These are phyloP conservation scores for Sebastes fasciatus DNA, from an alignment of 2,113 vertebrate species.

Conservation along the genomic window DNA sequence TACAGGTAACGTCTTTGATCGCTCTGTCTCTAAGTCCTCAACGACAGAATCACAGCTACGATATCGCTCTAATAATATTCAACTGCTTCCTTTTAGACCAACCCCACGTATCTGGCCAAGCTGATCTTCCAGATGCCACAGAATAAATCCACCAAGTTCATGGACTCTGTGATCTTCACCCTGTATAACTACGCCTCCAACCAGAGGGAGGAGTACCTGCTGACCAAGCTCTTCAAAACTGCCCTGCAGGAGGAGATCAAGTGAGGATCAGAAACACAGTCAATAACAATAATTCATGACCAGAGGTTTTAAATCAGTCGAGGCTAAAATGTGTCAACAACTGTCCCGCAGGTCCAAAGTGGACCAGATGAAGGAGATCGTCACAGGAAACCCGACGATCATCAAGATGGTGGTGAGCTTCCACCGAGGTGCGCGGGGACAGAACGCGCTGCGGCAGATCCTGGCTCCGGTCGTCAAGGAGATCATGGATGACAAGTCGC, in stretches of 20 bases:
- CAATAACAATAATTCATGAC: too few relatives aligned
- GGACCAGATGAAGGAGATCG: slow-evolving; percentile 97
- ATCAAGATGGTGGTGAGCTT: slow-evolving; percentile 99
- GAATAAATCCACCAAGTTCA: slow-evolving; percentile 99
- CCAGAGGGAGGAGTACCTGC: slow-evolving; percentile 96
- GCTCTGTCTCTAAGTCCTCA: background rate
- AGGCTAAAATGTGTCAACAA: too few relatives aligned
- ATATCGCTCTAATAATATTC: background rate
- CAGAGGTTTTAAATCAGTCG: background rate
- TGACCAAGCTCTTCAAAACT: slow-evolving; percentile 96
- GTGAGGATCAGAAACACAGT: slow-evolving; percentile 75
- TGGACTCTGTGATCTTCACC: slow-evolving; percentile 99
- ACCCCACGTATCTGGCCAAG: slow-evolving; percentile 97
- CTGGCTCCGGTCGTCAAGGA: slow-evolving; percentile 96
- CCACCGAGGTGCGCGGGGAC: slow-evolving; percentile 95
- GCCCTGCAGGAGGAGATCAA: slow-evolving; percentile 98
- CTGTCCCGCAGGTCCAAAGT: slow-evolving; percentile 91
- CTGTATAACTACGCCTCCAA: slow-evolving; percentile 98
- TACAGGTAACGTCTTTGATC: slow-evolving; percentile 86
- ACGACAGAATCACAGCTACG: background rate
- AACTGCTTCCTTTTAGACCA: slow-evolving; percentile 86
- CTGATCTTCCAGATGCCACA: slow-evolving; percentile 99
- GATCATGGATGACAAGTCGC: slow-evolving; percentile 96
- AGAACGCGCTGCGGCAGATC: slow-evolving; percentile 96
- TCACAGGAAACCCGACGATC: slow-evolving; percentile 97